Percentiles rank a stretch among this genome's conserved stretches.
phyloP scores from a whole-genome alignment of 1,140 invertebrate genomes.

The Eupeodes corollae region DNA sequence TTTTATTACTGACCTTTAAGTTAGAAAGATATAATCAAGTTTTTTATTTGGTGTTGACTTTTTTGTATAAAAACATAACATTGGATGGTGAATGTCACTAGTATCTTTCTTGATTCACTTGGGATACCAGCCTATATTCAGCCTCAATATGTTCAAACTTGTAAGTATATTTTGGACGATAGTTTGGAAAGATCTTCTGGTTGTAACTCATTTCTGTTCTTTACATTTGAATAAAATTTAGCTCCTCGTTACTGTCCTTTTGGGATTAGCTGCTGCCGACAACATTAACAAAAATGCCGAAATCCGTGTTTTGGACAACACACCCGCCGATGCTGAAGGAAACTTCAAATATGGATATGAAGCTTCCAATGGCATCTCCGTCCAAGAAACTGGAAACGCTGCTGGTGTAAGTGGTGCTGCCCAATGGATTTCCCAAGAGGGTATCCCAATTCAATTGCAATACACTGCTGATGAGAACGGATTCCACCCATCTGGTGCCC shows the following conservation, averaged over 20 bases:
- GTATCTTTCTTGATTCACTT: too few relatives aligned
- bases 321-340: constrained; percentile 29
- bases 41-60: too few relatives aligned
- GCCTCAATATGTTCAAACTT: too few relatives aligned
- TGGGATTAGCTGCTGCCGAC: constrained; percentile 24
- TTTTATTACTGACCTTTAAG: too few relatives aligned
- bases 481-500: constrained; percentile 41
- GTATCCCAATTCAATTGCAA: constrained; percentile 39
- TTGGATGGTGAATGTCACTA: too few relatives aligned
- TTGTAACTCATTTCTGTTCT: too few relatives aligned
- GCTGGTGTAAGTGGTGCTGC: constrained; percentile 25
- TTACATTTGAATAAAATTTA: too few relatives aligned
- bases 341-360: constrained; percentile 32
- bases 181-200: too few relatives aligned
- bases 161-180: too few relatives aligned
- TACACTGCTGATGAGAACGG: constrained; percentile 54
- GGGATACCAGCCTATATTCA: too few relatives aligned
- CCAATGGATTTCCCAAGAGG: constrained; percentile 35
- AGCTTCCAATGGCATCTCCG: constrained; percentile 31
- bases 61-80: too few relatives aligned
- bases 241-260: constrained; percentile 7
- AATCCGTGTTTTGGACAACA: constrained; percentile 32
- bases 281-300: constrained; percentile 36
- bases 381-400: constrained; percentile 28
- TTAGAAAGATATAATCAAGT: too few relatives aligned